Evolutionary conservation across 2,113 vertebrate species (phyloP), one percentile per base, ranked within the genome.

Genomic region (Crotalus viridis): DNA sequence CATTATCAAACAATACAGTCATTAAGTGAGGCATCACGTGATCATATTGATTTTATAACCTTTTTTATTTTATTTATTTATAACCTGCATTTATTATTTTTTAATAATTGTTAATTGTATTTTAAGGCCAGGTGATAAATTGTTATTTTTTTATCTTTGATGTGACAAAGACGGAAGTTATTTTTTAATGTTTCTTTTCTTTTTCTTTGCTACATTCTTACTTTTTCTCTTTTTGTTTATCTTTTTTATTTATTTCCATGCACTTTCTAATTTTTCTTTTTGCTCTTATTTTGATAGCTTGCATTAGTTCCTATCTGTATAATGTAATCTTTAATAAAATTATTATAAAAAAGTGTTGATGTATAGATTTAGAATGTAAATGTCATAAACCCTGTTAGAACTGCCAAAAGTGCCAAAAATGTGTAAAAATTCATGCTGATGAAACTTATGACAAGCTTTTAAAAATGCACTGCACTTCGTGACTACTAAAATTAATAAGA

Each of bases 401-500:
- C 55, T 90, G 88, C 88, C 74, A 90, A 86, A 93, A 26, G 52
- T 86, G 69, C 90, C 56, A 89, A 90, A 89, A 85, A 46, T 90
- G 52, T 90, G 43, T 89, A 52, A 89, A 81, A 52, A 86, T 54
- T 93, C 56, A 26, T 90, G 26, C 74, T 93, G 88, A 61, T 93
- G 88, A 93, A 56, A 86, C 52, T 86, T 55, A 90, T 90, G 88
- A 86, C 55, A 90, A 57, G 88, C 88, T 90, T 93, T 90, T 90
- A 81, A 90, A 93, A 90, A 93, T 86, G 46, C 88, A 90, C 54
- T 64, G 90, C 88, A 64, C 46, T 93, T 86, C 74, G 87, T 59
- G 74, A 90, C 56, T 93, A 90, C n/a, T 43, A 93, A 93, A 93
- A 90, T 93, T 93, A 90, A 93, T 90, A 33, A 43, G 64, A 89